Base-by-base conservation (phyloP, 2,797 vertebrate species). In the Loris lydekkerianus region DNA sequence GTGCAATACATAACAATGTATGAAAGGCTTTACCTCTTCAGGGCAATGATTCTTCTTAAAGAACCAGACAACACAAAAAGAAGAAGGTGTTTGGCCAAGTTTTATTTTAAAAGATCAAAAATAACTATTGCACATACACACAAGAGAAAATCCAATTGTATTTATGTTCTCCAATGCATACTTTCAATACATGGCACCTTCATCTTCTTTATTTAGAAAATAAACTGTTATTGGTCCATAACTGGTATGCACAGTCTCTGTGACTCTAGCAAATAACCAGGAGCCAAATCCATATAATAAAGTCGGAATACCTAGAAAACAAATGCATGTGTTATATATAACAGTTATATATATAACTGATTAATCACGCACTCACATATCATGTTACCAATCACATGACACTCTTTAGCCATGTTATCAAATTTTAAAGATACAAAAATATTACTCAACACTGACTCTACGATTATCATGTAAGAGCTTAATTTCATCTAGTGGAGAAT, bases 171-270 rank as follows among this genome's bases (percentile, higher is more conserved):
- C 3, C 46, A 91, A 90, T 21, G 70, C 7, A 46, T 2, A 63
- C 34, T 92, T 27, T 99, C 97, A 99, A 94, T 98, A 98, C 98
- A 98, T 97, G 60, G 99, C 99, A 23, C 99, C 99, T 97, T 99
- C 99, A 6, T 99, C 99, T 98, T 99, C 99, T 98, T 99, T 99
- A 98, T 99, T 99, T 49, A 99, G 99, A 93, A 99, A 99, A 99
- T 99, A 99, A 96, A 99, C 97, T 0, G 99, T 99, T 95, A 99
- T 98, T 5, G 99, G 99, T 97, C 99, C 99, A 8, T 97, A 98
- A 97, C 98, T 99, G 0, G 99, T 99, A 87, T 99, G 99, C 78
- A 99, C 99, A 0, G 98, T 99, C 98, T 99, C 99, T 93, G 99
- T 98, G 96, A 99, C 99, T 96, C 98, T 98, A 93, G 98, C 98